A percentile compares a stretch with the other conserved stretches of the same genome.
Conservation (phyloP, 2,797 vertebrate genomes). For the Lindbergichthys nudifrons region DNA sequence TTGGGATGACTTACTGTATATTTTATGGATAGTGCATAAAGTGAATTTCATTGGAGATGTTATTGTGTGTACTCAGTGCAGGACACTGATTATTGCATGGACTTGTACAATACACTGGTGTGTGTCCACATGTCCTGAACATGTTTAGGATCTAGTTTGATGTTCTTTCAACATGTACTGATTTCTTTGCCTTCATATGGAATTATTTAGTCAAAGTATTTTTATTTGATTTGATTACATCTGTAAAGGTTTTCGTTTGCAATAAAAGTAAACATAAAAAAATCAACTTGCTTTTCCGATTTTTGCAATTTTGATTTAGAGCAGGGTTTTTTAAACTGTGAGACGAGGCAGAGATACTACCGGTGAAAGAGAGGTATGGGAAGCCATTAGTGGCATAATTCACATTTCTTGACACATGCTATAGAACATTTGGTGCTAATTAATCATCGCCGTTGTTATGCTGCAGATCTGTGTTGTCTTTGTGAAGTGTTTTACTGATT, state of each 20-base stretch:
- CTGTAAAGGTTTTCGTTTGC: conserved; percentile 8
- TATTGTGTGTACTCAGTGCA: conserved; percentile 61
- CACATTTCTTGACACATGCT: too few species aligned
- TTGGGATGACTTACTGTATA: conserved; percentile 10
- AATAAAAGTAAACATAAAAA: conserved; percentile 13
- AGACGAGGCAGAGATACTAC: too few species aligned
- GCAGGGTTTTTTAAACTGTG: too few species aligned
- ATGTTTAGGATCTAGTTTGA: conserved; percentile 8
- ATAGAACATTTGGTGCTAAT: too few species aligned
- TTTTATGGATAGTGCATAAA: conserved; percentile 32
- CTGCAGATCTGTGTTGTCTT: too few species aligned
- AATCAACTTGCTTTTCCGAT: neutral
- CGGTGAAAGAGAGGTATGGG: too few species aligned
- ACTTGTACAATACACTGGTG: conserved; percentile 33
- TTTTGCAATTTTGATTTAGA: neutral
- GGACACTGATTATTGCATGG: conserved; percentile 62
- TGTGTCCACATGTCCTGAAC: conserved; percentile 13
- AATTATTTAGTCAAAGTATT: conserved; percentile 3
- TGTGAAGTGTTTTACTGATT: too few species aligned
- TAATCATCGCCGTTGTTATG: too few species aligned
- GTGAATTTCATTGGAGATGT: conserved; percentile 38
- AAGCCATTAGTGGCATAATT: too few species aligned
- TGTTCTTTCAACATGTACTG: conserved; percentile 14
- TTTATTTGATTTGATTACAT: conserved; percentile 37
- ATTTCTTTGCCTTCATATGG: conserved; percentile 32